phyloP scores from a whole-genome alignment of 2,797 vertebrate species.

The Streptopelia turtur region DNA sequence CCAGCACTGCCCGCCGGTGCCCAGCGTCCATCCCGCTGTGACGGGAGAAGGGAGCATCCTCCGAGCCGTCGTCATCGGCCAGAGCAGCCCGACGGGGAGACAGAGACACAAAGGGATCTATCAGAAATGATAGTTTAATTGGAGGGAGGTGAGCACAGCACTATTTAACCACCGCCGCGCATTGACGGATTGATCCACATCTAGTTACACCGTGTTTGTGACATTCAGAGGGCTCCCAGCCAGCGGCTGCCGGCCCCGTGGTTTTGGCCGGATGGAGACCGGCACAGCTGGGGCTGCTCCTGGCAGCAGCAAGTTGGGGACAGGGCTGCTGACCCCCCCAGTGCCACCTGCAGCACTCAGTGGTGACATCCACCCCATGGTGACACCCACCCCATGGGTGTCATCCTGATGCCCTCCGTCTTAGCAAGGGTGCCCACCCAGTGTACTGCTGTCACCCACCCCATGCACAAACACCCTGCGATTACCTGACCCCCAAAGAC shows the following conservation, averaged over 20 bases:
- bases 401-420: fast-evolving
- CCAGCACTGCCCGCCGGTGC: fast-evolving
- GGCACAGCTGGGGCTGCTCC: neutral
- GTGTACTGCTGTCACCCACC: neutral
- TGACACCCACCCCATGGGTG: fast-evolving
- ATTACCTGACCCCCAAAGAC: neutral
- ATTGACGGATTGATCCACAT: neutral
- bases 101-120: neutral
- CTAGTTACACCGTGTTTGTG: neutral
- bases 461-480: fast-evolving
- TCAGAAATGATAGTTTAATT: neutral
- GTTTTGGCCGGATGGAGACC: fast-evolving
- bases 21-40: fast-evolving
- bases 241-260: neutral
- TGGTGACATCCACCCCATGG: neutral
- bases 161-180: neutral
- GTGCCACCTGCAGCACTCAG: neutral
- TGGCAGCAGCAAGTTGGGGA: fast-evolving
- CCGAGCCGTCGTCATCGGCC: neutral
- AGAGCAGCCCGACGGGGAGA: neutral
- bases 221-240: neutral
- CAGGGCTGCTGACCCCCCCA: neutral
- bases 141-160: constrained; percentile 25
- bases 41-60: neutral
- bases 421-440: neutral